phyloP scores from a whole-genome alignment of 2,888 invertebrate species.

The Liodrosophila aerea region DNA sequence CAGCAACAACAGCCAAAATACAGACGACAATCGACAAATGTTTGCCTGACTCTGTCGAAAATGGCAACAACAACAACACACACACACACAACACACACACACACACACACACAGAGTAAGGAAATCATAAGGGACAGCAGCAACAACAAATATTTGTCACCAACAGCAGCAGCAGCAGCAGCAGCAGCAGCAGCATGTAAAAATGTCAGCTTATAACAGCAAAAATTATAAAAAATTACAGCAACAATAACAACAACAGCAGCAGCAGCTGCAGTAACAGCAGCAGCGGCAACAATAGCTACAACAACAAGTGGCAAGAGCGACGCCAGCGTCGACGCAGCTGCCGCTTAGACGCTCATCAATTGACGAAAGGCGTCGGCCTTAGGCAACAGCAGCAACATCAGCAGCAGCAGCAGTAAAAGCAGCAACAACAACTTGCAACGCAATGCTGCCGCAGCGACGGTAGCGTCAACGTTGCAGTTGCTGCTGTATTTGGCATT shows the following conservation, averaged over 20 bases:
- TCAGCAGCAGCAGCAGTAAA: conserved; percentile 11
- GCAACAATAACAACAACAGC: conserved; percentile 17
- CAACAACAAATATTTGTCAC: conserved; percentile 51
- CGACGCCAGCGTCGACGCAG: conserved; percentile 41
- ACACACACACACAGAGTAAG: conserved; percentile 19
- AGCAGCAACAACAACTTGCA: conserved; percentile 19
- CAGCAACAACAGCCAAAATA: conserved; percentile 54
- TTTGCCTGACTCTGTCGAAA: conserved; percentile 71
- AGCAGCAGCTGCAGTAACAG: conserved; percentile 15
- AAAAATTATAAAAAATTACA: conserved; percentile 20
- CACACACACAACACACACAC: conserved; percentile 14
- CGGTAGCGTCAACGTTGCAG: conserved; percentile 24
- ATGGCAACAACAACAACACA: conserved; percentile 30
- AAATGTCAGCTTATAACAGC: conserved; percentile 42
- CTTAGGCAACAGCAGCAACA: conserved; percentile 32
- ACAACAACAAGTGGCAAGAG: conserved; percentile 20
- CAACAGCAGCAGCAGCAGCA: conserved; percentile 21
- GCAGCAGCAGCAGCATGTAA: conserved; percentile 32
- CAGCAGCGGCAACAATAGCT: conserved; percentile 14
- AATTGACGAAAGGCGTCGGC: conserved; percentile 46
- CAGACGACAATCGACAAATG: conserved; percentile 52
- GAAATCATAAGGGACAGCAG: conserved; percentile 48
- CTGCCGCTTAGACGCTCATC: conserved; percentile 44
- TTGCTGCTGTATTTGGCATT: conserved; percentile 47
- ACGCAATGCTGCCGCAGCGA: conserved; percentile 39